These are phyloP conservation scores for Sminthurides aquaticus DNA, from an alignment of 2,888 invertebrate species.

Conservation along the genomic window DNA sequence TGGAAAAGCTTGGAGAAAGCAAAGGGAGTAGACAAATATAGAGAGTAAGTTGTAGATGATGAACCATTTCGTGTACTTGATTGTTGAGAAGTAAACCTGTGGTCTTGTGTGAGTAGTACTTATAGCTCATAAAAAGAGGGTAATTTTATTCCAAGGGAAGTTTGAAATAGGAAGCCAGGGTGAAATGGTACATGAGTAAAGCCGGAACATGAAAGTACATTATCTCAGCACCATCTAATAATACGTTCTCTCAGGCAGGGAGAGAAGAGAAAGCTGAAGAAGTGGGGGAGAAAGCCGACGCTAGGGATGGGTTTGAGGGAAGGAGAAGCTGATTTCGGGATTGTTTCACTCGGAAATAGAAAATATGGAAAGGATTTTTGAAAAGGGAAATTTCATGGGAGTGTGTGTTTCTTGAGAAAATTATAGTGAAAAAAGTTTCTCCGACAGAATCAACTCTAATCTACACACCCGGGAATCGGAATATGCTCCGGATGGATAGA, in stretches of 20 bases:
- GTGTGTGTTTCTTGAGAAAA: background rate
- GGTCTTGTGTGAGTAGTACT: too few relatives aligned
- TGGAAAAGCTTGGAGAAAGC: too few relatives aligned
- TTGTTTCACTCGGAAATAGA: too few relatives aligned
- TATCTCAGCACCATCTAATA: conserved; percentile 8
- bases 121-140: too few relatives aligned
- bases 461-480: background rate
- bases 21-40: too few relatives aligned
- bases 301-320: background rate
- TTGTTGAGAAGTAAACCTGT: too few relatives aligned
- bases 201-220: background rate
- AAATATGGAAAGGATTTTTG: background rate
- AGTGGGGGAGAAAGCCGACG: background rate
- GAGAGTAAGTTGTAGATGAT: too few relatives aligned
- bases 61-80: too few relatives aligned
- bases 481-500: background rate
- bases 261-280: background rate
- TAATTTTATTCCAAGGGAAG: too few relatives aligned
- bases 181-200: too few relatives aligned
- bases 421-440: background rate
- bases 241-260: background rate
- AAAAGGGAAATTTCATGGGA: background rate
- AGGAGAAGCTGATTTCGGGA: too few relatives aligned
- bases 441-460: background rate
- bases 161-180: too few relatives aligned